Evolutionary conservation across 2,113 vertebrate species (phyloP).

Genomic region (Paralichthys olivaceus): DNA sequence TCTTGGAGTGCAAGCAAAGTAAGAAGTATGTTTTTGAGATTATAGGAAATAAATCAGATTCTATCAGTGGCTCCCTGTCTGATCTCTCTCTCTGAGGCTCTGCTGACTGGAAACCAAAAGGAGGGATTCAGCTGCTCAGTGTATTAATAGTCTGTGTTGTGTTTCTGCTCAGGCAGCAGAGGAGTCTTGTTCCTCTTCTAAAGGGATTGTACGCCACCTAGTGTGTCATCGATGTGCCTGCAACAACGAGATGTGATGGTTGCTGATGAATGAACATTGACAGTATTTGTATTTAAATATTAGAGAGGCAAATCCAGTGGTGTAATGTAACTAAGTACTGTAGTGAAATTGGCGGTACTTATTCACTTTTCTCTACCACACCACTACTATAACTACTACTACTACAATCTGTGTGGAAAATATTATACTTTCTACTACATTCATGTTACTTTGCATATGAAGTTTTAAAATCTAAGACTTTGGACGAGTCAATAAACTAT

Average conservation of each 20-base stretch:
- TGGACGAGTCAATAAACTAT: no score
- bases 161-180: background rate
- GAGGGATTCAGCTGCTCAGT: background rate
- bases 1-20: conserved; percentile 83
- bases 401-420: no score
- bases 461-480: no score
- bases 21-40: conserved; percentile 85
- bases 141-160: background rate
- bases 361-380: no score
- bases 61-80: conserved; percentile 75
- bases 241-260: background rate
- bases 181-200: background rate
- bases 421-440: no score
- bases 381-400: no score
- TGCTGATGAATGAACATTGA: background rate
- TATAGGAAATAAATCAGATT: conserved; percentile 90
- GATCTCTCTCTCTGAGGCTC: conserved; percentile 35
- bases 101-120: background rate
- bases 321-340: background rate
- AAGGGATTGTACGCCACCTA: conserved; percentile 40
- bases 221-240: background rate
- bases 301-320: background rate
- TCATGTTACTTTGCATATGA: no score
- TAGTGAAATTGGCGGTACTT: background rate
- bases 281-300: background rate